Conservation (phyloP, 1,140 invertebrate species). For the Laupala kohalensis region DNA sequence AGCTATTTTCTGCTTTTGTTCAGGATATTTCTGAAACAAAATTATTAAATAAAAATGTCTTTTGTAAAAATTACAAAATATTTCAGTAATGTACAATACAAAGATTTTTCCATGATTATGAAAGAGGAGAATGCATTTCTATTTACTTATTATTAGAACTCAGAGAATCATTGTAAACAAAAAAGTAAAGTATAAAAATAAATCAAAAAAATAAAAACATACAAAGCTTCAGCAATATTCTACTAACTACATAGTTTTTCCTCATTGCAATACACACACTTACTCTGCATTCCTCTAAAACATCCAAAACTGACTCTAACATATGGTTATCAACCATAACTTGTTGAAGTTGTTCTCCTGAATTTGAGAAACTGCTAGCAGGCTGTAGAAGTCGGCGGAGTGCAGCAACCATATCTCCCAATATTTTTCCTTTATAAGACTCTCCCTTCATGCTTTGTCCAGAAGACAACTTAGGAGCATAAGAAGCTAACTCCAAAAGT, state of each 20-base stretch:
- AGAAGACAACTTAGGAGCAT: conserved; percentile 7
- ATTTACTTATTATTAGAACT: too few relatives aligned
- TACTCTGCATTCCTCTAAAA: conserved; percentile 14
- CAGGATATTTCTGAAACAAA: conserved; percentile 11
- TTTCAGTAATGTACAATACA: not conserved
- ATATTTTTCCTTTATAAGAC: not conserved
- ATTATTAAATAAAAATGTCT: not conserved
- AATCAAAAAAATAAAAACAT: too few relatives aligned
- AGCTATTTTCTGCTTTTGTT: conserved; percentile 20
- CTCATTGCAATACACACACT: conserved; percentile 3
- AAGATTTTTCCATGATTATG: too few relatives aligned
- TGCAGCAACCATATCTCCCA: conserved; percentile 9
- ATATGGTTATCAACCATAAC: conserved; percentile 16
- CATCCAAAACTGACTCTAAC: conserved; percentile 14
- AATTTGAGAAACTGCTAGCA: not conserved
- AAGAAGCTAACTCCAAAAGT: conserved; percentile 24
- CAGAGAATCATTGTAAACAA: too few relatives aligned
- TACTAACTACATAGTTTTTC: not conserved
- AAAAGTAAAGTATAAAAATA: too few relatives aligned
- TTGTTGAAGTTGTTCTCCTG: conserved; percentile 5
- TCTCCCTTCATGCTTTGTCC: not conserved
- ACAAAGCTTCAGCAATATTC: too few relatives aligned
- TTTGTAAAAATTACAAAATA: not conserved
- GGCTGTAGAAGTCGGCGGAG: conserved; percentile 5
- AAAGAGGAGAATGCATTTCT: too few relatives aligned